These are phyloP conservation scores for Eucera pruinosa DNA, from an alignment of 2,888 invertebrate species.

Conservation along the genomic window DNA sequence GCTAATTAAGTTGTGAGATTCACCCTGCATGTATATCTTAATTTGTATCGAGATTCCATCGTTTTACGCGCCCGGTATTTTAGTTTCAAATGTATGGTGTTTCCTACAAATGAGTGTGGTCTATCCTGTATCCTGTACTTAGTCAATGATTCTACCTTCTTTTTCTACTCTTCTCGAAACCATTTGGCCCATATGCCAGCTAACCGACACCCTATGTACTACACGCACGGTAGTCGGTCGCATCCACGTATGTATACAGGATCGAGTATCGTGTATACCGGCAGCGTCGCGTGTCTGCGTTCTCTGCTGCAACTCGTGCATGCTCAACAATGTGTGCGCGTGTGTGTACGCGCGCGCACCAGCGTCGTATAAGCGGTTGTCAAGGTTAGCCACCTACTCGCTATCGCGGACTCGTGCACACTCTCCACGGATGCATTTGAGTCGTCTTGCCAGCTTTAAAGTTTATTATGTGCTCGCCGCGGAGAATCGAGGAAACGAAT, in stretches of 20 bases:
- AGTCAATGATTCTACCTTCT: too few species aligned
- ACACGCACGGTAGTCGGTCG: not conserved
- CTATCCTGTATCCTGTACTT: too few species aligned
- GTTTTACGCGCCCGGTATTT: too few species aligned
- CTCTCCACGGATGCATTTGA: slow-evolving; percentile 63
- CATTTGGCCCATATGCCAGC: slow-evolving; percentile 63
- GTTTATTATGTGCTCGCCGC: slow-evolving; percentile 61
- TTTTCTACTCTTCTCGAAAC: slow-evolving; percentile 36
- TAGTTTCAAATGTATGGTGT: too few species aligned
- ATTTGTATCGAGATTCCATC: too few species aligned
- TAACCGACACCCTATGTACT: slow-evolving; percentile 31
- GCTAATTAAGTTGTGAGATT: too few species aligned
- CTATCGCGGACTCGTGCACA: slow-evolving; percentile 58
- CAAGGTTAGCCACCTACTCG: slow-evolving; percentile 81
- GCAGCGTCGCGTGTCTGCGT: slow-evolving; percentile 21
- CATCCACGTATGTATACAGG: not conserved
- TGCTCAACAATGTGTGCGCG: slow-evolving; percentile 8
- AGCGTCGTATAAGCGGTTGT: slow-evolving; percentile 66
- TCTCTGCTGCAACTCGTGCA: slow-evolving; percentile 34
- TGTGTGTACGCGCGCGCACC: not conserved
- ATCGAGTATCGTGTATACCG: not conserved
- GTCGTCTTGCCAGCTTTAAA: slow-evolving; percentile 66
- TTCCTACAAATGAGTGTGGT: too few species aligned
- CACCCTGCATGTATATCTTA: too few species aligned
- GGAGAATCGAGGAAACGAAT: slow-evolving; percentile 48